Evolutionary conservation across 2,113 vertebrate species (phyloP).

Genomic region (Paradoxurus hermaphroditus): DNA sequence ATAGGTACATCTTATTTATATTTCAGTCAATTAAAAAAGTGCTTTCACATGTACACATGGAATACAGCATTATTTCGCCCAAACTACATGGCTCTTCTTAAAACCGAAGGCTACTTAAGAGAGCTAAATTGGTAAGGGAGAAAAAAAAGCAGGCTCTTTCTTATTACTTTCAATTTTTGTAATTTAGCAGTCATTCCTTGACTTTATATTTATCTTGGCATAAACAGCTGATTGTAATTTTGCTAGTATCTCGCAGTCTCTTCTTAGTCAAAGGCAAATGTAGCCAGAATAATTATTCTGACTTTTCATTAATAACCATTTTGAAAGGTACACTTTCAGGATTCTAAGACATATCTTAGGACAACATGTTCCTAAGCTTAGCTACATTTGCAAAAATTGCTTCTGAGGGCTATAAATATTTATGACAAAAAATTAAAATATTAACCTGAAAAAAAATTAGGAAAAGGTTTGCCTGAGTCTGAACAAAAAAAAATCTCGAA

Average conservation of each 20-base stretch:
- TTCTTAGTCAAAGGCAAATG: constrained; percentile 39
- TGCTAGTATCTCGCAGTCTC: neutral
- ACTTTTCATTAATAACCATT: constrained; percentile 27
- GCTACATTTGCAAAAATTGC: constrained; percentile 29
- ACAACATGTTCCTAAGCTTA: constrained; percentile 25
- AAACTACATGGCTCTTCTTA: constrained; percentile 18
- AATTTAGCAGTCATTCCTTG: neutral
- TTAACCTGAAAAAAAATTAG: constrained; percentile 28
- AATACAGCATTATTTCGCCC: constrained; percentile 39
- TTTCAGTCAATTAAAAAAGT: constrained; percentile 44
- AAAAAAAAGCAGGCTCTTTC: neutral
- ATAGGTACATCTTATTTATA: constrained; percentile 35
- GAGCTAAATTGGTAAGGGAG: neutral
- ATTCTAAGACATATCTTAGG: constrained; percentile 30
- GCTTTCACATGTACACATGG: constrained; percentile 27
- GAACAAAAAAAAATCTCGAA: constrained; percentile 26
- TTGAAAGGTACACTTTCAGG: constrained; percentile 49
- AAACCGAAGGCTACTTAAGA: neutral
- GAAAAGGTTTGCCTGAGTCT: neutral
- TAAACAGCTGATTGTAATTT: neutral
- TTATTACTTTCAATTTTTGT: neutral
- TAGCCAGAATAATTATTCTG: neutral
- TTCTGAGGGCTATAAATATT: constrained; percentile 34
- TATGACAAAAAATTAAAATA: constrained; percentile 44
- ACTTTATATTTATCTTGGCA: neutral